Conservation (phyloP, 2,113 vertebrate genomes). For the Phylloscopus whistleri region DNA sequence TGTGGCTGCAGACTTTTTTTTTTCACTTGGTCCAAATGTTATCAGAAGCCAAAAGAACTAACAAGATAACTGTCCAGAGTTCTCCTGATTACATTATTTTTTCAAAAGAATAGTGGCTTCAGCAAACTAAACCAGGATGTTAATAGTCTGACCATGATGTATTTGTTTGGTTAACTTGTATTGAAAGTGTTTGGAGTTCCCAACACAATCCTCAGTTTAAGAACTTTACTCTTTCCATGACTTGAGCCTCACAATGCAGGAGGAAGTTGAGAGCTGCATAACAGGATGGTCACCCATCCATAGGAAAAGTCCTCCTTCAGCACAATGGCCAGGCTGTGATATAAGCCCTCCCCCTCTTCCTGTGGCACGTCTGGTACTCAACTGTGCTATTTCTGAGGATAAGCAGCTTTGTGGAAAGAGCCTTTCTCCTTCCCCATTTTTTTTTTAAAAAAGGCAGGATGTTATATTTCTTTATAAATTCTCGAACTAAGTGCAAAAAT, state of each 20-base stretch:
- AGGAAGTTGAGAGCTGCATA: slow-evolving; percentile 26
- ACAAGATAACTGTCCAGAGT: slow-evolving; percentile 19
- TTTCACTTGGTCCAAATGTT: background rate
- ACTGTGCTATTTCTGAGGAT: slow-evolving; percentile 38
- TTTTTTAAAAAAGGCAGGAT: slow-evolving; percentile 55
- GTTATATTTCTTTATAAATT: slow-evolving; percentile 38
- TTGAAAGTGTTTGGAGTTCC: slow-evolving; percentile 42
- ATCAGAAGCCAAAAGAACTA: slow-evolving; percentile 13
- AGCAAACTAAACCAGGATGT: slow-evolving; percentile 47
- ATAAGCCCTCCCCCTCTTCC: slow-evolving; percentile 33
- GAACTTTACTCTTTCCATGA: slow-evolving; percentile 53
- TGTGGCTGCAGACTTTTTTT: background rate
- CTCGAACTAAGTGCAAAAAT: slow-evolving; percentile 29
- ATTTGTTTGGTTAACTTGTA: slow-evolving; percentile 60
- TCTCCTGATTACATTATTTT: slow-evolving; percentile 49
- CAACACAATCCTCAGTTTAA: slow-evolving; percentile 46
- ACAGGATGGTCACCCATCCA: slow-evolving; percentile 30
- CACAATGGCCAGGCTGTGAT: slow-evolving; percentile 6
- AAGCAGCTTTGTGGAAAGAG: slow-evolving; percentile 30
- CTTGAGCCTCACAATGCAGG: slow-evolving; percentile 38
- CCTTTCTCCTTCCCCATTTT: slow-evolving; percentile 13
- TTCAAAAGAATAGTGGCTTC: slow-evolving; percentile 49
- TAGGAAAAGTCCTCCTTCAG: slow-evolving; percentile 22
- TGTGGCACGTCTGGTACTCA: background rate
- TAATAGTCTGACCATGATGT: slow-evolving; percentile 46